These are phyloP conservation scores for Neoniphon sammara DNA, from an alignment of 2,797 vertebrate genomes.

Conservation along the genomic window DNA sequence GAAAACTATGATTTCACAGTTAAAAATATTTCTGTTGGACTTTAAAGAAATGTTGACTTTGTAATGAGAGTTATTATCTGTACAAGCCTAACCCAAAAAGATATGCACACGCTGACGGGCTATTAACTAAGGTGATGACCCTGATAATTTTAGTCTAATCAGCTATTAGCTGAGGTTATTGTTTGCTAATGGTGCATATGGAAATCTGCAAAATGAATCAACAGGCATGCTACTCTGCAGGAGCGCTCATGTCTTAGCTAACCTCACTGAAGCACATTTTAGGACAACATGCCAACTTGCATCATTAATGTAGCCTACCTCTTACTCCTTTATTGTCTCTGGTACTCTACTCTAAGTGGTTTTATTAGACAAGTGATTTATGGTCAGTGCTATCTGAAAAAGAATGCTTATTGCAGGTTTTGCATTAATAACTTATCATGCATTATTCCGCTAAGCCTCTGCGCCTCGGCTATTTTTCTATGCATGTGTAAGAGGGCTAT, in stretches of 20 bases:
- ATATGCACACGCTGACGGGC: constrained; percentile 48
- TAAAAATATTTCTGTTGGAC: constrained; percentile 38
- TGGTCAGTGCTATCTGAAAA: background rate
- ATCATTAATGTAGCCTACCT: too few relatives aligned
- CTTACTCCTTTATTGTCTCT: too few relatives aligned
- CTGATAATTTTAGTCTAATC: constrained; percentile 38
- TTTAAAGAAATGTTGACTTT: constrained; percentile 47
- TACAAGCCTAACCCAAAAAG: constrained; percentile 29
- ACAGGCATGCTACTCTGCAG: background rate
- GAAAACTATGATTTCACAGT: background rate
- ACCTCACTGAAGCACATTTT: too few relatives aligned
- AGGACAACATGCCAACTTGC: too few relatives aligned
- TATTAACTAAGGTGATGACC: constrained; percentile 40
- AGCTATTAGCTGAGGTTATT: constrained; percentile 19
- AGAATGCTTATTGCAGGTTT: background rate
- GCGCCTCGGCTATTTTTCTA: background rate
- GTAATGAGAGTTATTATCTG: constrained; percentile 52
- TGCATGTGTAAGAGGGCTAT: constrained; percentile 31
- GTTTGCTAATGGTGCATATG: background rate
- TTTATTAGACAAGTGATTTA: constrained; percentile 5
- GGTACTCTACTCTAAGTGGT: too few relatives aligned
- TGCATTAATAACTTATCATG: background rate
- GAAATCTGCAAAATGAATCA: constrained; percentile 11
- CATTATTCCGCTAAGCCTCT: constrained; percentile 16
- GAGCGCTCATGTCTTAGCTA: background rate